Evolutionary conservation across 2,797 vertebrate genomes (phyloP), one percentile per base, ranked within the genome.

Genomic region (Spondyliosoma cantharus): DNA sequence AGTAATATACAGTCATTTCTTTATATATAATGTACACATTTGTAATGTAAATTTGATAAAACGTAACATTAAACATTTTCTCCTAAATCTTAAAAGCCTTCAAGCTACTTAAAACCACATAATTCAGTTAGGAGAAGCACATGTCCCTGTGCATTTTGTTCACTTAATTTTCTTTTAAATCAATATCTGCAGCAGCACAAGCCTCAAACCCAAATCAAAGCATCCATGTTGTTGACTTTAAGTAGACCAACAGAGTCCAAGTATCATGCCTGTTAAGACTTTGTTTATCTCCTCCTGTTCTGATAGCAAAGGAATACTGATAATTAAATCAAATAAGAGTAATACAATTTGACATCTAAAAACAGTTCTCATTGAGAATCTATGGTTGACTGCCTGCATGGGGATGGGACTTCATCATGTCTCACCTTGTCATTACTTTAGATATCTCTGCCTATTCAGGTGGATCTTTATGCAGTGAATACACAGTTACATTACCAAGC

Each of bases 401-500:
- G 12, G 25, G 16, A 25, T 52, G 13, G 7, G 24, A 27, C 16
- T 73, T 42, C 2, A 58, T 43, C 19, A 27, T 57, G 27, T 37
- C 32, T 37, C 32, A 37, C 9, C 32, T 57, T 62, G 42, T 58
- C 3, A 62, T 54, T 48, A 42, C 7, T 20, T 50, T 50, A 49
- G 56, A 43, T 32, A 53, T 27, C 12, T 3, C 14, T 42, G 46
- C 45, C 37, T 73, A 32, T 72, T 8, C 9, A 46, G 45, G 43
- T 66, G 42, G 63, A 76, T 69, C 20, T 42, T 25, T 71, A 57
- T 1, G 5, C 64, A 50, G 65, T 50, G 29, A 60, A 37, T 65
- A 70, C 57, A 63, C 11, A 60, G 32, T 71, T 78, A 67, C 82
- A 67, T 11, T 22, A 17, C 54, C 8, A 27, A 83, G 67, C 64